phyloP scores from a whole-genome alignment of 2,797 vertebrate genomes.

The Crotalus adamanteus region DNA sequence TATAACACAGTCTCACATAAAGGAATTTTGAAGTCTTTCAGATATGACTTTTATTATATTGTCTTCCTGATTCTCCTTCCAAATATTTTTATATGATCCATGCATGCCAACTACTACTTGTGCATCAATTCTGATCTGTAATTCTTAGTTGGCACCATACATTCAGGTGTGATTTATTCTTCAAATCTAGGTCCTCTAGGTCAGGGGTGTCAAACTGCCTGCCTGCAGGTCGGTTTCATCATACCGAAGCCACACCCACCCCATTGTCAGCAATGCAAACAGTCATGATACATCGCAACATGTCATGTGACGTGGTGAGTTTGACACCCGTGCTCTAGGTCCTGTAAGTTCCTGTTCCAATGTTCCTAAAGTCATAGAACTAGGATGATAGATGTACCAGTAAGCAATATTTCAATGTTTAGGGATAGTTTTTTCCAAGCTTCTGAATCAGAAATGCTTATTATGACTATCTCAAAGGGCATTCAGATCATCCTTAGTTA shows the following conservation, averaged over 20 bases:
- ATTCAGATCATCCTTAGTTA: neutral
- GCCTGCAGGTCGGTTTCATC: no score
- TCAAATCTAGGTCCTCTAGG: neutral
- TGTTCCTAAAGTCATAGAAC: neutral
- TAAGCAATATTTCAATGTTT: neutral
- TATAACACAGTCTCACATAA: neutral
- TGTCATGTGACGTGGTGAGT: no score
- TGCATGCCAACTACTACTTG: neutral
- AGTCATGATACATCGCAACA: no score
- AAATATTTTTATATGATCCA: neutral
- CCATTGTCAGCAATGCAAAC: no score
- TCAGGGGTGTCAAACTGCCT: no score
- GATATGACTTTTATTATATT: neutral
- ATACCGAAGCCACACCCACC: no score
- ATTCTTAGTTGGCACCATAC: neutral
- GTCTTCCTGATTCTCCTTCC: neutral
- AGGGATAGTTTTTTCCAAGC: neutral
- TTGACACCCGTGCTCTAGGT: no score
- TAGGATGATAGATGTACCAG: neutral
- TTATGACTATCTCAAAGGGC: neutral
- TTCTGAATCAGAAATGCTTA: neutral
- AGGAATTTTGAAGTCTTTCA: neutral
- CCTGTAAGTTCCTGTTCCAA: neutral
- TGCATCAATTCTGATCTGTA: neutral
- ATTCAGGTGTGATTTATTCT: neutral